These are phyloP conservation scores for Perognathus longimembris DNA, from an alignment of 2,113 vertebrate genomes.

Conservation along the genomic window DNA sequence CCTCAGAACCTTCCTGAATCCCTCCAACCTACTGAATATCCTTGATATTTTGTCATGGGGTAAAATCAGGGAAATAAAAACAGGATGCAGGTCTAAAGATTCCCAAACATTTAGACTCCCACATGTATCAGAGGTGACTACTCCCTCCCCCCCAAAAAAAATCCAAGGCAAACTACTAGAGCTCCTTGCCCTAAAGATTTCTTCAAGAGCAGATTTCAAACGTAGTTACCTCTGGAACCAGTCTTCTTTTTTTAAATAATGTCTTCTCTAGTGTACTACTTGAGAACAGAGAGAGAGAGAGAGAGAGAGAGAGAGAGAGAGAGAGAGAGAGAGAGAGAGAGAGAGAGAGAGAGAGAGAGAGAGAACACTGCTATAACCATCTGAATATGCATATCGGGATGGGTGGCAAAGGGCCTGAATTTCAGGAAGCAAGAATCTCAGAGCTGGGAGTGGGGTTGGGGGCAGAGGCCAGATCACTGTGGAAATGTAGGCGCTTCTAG, in stretches of 20 bases:
- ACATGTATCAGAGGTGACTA: not conserved
- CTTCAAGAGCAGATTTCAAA: not conserved
- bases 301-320: too few species aligned
- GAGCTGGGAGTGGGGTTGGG: not conserved
- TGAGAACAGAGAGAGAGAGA: not conserved
- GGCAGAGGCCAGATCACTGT: not conserved
- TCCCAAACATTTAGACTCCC: not conserved
- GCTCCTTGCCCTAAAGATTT: not conserved
- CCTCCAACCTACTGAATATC: not conserved
- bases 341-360: too few species aligned
- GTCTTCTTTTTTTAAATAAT: not conserved
- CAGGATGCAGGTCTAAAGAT: not conserved
- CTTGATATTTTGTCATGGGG: not conserved
- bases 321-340: too few species aligned
- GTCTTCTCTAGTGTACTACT: not conserved
- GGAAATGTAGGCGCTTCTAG: not conserved
- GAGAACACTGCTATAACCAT: not conserved
- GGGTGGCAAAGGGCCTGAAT: accelerated
- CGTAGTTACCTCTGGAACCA: not conserved
- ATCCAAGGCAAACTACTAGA: not conserved
- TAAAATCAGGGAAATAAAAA: not conserved
- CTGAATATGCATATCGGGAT: not conserved
- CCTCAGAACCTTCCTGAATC: not conserved
- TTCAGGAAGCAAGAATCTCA: not conserved
- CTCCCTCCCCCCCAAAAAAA: too few species aligned